These are phyloP conservation scores for Euthynnus affinis DNA, from an alignment of 2,797 vertebrate species.

Conservation along the genomic window DNA sequence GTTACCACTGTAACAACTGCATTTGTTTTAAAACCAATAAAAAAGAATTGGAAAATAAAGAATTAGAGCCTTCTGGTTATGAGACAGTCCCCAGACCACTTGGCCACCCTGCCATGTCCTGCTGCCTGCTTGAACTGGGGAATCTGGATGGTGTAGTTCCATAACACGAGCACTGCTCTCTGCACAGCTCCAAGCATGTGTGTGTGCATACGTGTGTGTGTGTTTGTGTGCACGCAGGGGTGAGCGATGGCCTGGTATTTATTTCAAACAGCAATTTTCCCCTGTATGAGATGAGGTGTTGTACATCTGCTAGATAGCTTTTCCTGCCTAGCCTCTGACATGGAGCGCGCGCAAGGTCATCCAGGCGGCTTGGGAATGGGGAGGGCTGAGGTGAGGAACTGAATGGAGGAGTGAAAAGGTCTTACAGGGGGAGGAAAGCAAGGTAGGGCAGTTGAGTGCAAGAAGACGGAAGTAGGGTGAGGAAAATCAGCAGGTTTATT, in stretches of 20 bases:
- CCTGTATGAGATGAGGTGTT: conserved; percentile 78
- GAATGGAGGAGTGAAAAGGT: conserved; percentile 47
- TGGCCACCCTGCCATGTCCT: conserved; percentile 21
- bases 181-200: conserved; percentile 16
- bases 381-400: conserved; percentile 55
- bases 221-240: background rate
- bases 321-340: conserved; percentile 67
- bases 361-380: conserved; percentile 52
- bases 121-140: conserved; percentile 16
- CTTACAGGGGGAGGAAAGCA: conserved; percentile 21
- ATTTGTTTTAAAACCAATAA: too few relatives aligned
- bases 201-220: background rate
- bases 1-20: too few relatives aligned
- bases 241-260: conserved; percentile 78
- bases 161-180: conserved; percentile 46
- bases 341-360: conserved; percentile 75
- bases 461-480: conserved; percentile 47
- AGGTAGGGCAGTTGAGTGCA: conserved; percentile 31
- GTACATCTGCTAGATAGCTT: conserved; percentile 83
- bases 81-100: conserved; percentile 6
- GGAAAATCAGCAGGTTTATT: conserved; percentile 52
- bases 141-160: conserved; percentile 45
- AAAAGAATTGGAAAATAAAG: too few relatives aligned
- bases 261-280: conserved; percentile 80
- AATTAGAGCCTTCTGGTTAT: conserved; percentile 10